A percentile compares a stretch with the other conserved stretches of the same genome.
Conservation (phyloP, 2,113 vertebrate species). For the Holacanthus passer region DNA sequence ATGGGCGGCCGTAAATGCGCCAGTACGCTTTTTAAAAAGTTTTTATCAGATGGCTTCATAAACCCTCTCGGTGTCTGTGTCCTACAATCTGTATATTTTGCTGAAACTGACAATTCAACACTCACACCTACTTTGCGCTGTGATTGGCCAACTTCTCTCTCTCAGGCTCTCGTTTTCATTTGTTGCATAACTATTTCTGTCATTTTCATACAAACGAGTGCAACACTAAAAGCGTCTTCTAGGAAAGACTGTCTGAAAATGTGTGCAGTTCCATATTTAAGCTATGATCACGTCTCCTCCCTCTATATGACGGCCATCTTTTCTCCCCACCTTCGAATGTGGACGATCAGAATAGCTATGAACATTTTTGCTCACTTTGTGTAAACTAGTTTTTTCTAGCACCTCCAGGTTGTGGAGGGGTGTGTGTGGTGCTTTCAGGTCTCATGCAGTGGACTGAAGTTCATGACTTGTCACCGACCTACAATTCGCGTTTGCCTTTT, state of each 20-base stretch:
- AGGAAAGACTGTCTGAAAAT: not conserved
- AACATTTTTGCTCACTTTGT: not conserved
- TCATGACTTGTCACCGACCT: not conserved
- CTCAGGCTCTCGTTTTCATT: not conserved
- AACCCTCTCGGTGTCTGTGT: not conserved
- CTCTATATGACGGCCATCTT: no score
- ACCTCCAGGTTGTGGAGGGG: not conserved
- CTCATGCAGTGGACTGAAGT: not conserved
- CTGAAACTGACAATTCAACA: not conserved
- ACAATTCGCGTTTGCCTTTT: not conserved
- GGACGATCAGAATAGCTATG: no score
- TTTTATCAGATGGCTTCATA: no score
- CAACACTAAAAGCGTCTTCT: not conserved
- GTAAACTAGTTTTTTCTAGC: not conserved
- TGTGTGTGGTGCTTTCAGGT: not conserved
- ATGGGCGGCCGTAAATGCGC: no score
- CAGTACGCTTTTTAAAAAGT: no score
- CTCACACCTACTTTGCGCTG: not conserved
- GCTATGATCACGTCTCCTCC: no score
- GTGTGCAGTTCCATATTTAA: no score
- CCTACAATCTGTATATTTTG: no score
- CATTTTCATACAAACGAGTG: not conserved
- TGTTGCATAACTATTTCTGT: not conserved
- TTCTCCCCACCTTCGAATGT: no score
- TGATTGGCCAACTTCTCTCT: not conserved